phyloP scores from a whole-genome alignment of 1,140 invertebrate species.

The Bombus superbus region DNA sequence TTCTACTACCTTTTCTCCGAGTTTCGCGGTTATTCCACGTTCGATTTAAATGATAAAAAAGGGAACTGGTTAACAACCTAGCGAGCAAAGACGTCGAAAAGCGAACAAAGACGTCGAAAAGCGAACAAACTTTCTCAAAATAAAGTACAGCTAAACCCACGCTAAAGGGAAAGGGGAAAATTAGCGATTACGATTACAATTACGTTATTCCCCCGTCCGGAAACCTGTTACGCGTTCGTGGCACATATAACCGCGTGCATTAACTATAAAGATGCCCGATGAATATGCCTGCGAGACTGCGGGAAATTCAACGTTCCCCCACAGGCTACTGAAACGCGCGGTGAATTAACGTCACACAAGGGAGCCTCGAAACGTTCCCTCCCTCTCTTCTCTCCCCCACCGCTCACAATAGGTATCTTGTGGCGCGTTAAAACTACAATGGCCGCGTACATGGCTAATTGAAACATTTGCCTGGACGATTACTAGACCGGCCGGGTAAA shows the following conservation, averaged over 20 bases:
- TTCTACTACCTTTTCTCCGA: too few species aligned
- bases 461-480: conserved; percentile 63
- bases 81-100: too few species aligned
- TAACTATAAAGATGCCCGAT: conserved; percentile 23
- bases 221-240: conserved; percentile 28
- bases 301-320: conserved; percentile 17
- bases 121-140: too few species aligned
- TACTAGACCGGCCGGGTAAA: conserved; percentile 56
- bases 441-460: conserved; percentile 55
- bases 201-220: background rate
- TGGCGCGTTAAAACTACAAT: conserved; percentile 50
- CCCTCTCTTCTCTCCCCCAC: background rate
- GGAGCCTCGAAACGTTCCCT: conserved; percentile 21
- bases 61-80: too few species aligned
- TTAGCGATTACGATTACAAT: conserved; percentile 6
- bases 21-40: too few species aligned
- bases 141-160: background rate
- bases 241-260: conserved; percentile 15
- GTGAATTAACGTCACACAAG: conserved; percentile 35
- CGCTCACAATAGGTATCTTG: conserved; percentile 33
- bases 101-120: too few species aligned
- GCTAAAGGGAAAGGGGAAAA: too few species aligned
- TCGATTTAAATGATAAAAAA: too few species aligned
- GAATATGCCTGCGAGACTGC: conserved; percentile 4
- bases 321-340: conserved; percentile 29